These are phyloP conservation scores for Strix aluco DNA, from an alignment of 2,113 vertebrate species.

Conservation along the genomic window DNA sequence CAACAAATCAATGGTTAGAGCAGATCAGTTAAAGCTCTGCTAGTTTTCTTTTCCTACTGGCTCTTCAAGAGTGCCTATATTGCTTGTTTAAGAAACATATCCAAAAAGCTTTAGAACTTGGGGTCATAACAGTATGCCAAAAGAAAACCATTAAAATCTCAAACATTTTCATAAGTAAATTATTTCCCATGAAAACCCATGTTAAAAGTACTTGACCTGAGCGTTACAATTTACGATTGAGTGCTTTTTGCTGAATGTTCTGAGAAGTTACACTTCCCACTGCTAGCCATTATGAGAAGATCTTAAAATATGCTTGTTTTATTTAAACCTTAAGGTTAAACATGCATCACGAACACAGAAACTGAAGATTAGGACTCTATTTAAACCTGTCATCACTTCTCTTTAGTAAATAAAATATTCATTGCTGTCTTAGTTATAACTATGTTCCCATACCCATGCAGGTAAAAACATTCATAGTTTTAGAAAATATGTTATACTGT, in stretches of 20 bases:
- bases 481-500: neutral
- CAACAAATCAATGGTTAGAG: neutral
- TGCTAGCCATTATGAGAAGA: neutral
- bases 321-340: neutral
- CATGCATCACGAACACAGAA: neutral
- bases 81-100: neutral
- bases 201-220: neutral
- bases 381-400: neutral
- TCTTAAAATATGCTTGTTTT: neutral
- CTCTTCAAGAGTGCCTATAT: neutral
- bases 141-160: neutral
- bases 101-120: neutral
- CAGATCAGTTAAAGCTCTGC: neutral
- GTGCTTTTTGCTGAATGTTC: neutral
- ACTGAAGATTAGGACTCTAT: neutral
- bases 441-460: neutral
- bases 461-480: constrained; percentile 7
- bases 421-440: neutral
- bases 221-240: neutral
- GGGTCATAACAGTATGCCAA: neutral
- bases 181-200: neutral
- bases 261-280: neutral
- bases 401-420: constrained; percentile 12
- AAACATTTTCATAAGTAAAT: neutral
- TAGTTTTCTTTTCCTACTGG: neutral